Evolutionary conservation across 2,888 invertebrate genomes (phyloP), one percentile per base, ranked within the genome.

Genomic region (Mamestra brassicae): DNA sequence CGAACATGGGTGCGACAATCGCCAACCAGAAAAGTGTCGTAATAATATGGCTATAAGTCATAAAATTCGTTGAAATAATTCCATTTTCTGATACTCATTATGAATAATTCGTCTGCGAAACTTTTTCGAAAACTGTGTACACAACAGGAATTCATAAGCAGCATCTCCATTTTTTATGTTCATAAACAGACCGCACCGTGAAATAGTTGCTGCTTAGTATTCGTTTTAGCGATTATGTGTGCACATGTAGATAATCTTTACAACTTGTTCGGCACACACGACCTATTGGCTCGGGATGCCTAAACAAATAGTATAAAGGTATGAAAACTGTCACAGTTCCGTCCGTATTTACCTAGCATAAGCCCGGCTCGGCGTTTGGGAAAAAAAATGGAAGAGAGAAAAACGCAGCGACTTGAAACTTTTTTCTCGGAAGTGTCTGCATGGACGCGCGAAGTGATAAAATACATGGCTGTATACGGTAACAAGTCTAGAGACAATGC

Each of bases 401-500:
- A 83, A 86, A 86, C 77, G 70, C 68, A 76, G 69, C 74, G 74
- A 52, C 78, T 83, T 87, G 85, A 88, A 88, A 86, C 81, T 86
- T 89, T 89, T 90, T 93, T 92, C 92, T 92, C 90, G 92, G 92
- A 92, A 93, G 92, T 91, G 90, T 89, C 90, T 81, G 84, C 85
- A 84, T 77, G 80, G 88, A 89, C 91, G 92, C 89, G 92, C 90
- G 88, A 94, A 92, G 94, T 93, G 93, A 94, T 94, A 94, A 95
- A 93, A 93, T 87, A 88, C 87, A 83, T 83, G 85, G 68, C 87
- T 87, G 85, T 88, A 86, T 88, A 94, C 90, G 93, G 94, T 90
- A 93, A 93, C 92, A 92, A 91, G 92, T 90, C 92, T 92, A 91
- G 89, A 94, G 92, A 95, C 95, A 95, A 95, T 95, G 94, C 93